Conservation (phyloP, 2,797 vertebrate species). For the Mormyrus hasselquistii region DNA sequence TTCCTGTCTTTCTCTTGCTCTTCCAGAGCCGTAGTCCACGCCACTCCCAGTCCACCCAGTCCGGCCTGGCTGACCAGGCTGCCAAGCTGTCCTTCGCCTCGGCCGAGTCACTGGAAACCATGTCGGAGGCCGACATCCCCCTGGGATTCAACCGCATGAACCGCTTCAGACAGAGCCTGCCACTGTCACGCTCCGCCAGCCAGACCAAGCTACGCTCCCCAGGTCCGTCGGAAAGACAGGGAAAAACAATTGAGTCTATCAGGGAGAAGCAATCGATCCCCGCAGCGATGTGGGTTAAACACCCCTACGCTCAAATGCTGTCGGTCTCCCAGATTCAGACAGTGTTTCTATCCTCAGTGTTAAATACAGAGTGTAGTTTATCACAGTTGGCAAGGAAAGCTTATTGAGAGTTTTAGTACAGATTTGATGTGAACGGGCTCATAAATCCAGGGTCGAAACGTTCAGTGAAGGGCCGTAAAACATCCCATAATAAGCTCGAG, state of each 20-base stretch:
- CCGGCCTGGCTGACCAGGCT: conserved; percentile 91
- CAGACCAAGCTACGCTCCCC: conserved; percentile 95
- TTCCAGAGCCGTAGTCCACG: conserved; percentile 87
- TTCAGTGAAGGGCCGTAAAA: background rate
- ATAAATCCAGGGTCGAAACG: conserved; percentile 36
- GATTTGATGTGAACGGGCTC: conserved; percentile 23
- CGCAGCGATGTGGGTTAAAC: background rate
- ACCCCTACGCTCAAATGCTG: background rate
- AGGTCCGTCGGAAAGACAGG: conserved; percentile 61
- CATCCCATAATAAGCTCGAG: conserved; percentile 26
- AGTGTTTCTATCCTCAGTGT: background rate
- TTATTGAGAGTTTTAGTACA: conserved; percentile 33
- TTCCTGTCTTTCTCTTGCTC: background rate
- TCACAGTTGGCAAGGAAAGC: background rate
- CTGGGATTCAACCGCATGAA: conserved; percentile 95
- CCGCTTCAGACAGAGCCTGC: conserved; percentile 92
- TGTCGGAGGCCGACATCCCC: conserved; percentile 95
- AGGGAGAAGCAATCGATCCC: background rate
- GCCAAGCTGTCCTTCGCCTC: conserved; percentile 95
- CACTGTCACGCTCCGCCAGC: conserved; percentile 89
- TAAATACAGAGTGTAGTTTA: background rate
- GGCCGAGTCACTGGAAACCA: conserved; percentile 93
- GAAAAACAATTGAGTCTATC: background rate
- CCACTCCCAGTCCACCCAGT: conserved; percentile 90
- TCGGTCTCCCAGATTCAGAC: background rate